Percentiles rank a stretch among this genome's conserved stretches.
Conservation (phyloP, 2,888 invertebrate species). For the Arrhopalites spinosus region DNA sequence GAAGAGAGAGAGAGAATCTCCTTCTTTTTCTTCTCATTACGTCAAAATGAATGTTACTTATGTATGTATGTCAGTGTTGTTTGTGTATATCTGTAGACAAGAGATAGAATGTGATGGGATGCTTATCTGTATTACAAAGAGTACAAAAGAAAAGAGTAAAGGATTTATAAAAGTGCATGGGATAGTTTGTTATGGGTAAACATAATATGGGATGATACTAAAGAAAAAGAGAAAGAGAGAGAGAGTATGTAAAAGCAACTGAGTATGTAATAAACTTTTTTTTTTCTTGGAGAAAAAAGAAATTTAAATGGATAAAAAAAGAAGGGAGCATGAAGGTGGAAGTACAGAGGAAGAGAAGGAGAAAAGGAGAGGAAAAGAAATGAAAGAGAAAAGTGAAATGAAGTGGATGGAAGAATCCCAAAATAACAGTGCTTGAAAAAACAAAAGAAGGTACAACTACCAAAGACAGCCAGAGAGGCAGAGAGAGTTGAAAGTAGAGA, state of each 20-base stretch:
- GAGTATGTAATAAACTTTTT: neutral
- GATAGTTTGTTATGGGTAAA: no score
- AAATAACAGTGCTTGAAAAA: slow-evolving; percentile 18
- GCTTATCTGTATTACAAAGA: no score
- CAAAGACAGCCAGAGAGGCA: neutral
- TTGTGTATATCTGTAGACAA: no score
- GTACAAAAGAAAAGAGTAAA: no score
- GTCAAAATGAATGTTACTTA: no score
- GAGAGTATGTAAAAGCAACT: no score
- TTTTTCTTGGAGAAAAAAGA: neutral
- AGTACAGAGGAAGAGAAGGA: neutral
- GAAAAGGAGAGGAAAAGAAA: neutral
- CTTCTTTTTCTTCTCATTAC: no score
- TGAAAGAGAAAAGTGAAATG: slow-evolving; percentile 19
- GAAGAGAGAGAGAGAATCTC: no score
- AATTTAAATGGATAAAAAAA: neutral
- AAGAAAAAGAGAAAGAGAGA: neutral
- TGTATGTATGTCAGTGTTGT: no score
- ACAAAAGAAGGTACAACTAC: neutral
- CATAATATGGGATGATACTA: neutral
- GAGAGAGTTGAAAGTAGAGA: no score
- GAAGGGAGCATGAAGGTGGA: neutral
- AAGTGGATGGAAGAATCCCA: neutral
- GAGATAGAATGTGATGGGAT: no score
- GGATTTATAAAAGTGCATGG: no score